phyloP scores from a whole-genome alignment of 2,888 invertebrate genomes.

The Drosophila demipolita region DNA sequence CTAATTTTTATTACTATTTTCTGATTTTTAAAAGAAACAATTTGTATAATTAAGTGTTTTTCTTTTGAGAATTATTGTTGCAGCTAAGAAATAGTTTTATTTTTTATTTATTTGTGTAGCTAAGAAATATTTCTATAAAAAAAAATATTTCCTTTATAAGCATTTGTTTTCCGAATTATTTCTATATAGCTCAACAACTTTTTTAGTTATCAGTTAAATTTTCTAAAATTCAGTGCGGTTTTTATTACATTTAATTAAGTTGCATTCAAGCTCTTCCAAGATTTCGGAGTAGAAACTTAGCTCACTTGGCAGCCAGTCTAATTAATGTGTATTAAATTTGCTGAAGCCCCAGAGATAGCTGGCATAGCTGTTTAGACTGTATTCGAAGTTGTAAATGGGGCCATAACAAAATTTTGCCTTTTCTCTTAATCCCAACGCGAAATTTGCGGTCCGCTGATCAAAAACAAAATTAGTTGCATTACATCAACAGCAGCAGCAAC shows the following conservation, averaged over 20 bases:
- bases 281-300: background rate
- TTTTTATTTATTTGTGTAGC: background rate
- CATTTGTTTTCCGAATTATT: background rate
- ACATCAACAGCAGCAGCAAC: slow-evolving; percentile 32
- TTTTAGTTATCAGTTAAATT: background rate
- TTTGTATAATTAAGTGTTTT: background rate
- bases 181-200: background rate
- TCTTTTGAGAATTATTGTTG: background rate
- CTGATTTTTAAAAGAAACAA: background rate
- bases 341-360: background rate
- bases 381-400: slow-evolving; percentile 4
- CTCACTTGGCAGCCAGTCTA: background rate
- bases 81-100: background rate
- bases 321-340: slow-evolving; percentile 18
- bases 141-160: background rate
- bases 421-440: slow-evolving; percentile 24
- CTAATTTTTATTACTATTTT: background rate
- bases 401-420: slow-evolving; percentile 24
- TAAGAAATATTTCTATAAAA: background rate
- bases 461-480: slow-evolving; percentile 58
- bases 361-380: background rate
- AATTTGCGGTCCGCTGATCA: slow-evolving; percentile 45
- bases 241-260: background rate
- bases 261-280: background rate
- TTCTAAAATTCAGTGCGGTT: background rate